These are phyloP conservation scores for Myotis myotis DNA, from an alignment of 2,797 vertebrate species.

Conservation along the genomic window DNA sequence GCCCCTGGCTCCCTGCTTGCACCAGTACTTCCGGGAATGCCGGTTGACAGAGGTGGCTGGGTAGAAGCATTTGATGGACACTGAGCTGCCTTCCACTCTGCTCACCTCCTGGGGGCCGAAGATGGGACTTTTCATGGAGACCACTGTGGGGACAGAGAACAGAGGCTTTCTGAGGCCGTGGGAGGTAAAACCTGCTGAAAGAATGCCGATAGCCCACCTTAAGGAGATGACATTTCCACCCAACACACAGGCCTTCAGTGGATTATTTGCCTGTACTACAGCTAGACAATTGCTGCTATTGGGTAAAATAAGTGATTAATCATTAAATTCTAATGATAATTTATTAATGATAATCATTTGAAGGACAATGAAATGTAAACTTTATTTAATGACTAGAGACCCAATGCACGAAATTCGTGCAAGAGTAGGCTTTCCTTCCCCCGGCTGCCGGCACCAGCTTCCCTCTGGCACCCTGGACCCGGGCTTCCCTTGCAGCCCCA, in stretches of 20 bases:
- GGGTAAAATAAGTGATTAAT: background rate
- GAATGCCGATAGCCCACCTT: background rate
- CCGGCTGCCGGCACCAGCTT: too few relatives aligned
- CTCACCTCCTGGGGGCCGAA: conserved; percentile 82
- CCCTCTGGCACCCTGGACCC: too few relatives aligned
- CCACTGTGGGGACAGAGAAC: conserved; percentile 57
- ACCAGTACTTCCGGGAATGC: conserved; percentile 84
- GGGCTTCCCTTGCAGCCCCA: too few relatives aligned
- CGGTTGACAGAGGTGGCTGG: conserved; percentile 74
- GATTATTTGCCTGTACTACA: background rate
- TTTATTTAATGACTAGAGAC: background rate
- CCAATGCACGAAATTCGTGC: too few relatives aligned
- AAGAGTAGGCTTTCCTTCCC: too few relatives aligned
- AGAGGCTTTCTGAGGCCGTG: background rate
- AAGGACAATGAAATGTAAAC: background rate
- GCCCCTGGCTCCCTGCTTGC: conserved; percentile 43
- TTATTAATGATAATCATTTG: background rate
- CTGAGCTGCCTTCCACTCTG: background rate
- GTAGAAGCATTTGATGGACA: conserved; percentile 81
- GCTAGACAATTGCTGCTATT: background rate
- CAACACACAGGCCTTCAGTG: background rate
- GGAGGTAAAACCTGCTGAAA: background rate
- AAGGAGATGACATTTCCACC: background rate
- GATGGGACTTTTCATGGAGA: conserved; percentile 76
- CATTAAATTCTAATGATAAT: background rate